phyloP scores from a whole-genome alignment of 2,888 invertebrate genomes.

The Pristionchus entomophagus region DNA sequence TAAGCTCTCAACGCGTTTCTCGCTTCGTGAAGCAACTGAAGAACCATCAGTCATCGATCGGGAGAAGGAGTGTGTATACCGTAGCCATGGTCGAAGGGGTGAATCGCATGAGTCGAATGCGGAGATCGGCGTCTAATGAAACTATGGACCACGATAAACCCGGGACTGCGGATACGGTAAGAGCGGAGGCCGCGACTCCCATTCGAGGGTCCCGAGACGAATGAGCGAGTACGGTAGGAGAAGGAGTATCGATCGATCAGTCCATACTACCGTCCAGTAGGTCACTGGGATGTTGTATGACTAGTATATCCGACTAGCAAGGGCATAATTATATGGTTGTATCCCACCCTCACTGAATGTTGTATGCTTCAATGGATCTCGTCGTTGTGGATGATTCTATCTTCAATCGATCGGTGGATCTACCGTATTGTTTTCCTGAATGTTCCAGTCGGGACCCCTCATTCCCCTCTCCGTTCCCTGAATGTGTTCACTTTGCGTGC shows the following conservation, averaged over 20 bases:
- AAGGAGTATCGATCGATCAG: conserved; percentile 13
- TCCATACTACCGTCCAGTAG: neutral
- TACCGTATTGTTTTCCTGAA: neutral
- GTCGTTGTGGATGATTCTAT: neutral
- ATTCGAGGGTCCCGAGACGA: neutral
- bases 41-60: neutral
- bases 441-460: neutral
- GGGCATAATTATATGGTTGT: neutral
- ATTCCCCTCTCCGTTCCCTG: neutral
- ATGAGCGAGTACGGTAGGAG: neutral
- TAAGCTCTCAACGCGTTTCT: neutral
- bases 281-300: neutral
- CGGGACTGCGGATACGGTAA: conserved; percentile 33
- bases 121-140: neutral
- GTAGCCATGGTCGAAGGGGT: conserved; percentile 8
- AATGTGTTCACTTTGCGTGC: conserved; percentile 33
- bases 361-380: neutral
- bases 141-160: conserved; percentile 7
- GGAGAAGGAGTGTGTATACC: neutral
- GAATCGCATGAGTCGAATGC: conserved; percentile 32
- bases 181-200: conserved; percentile 15
- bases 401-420: neutral
- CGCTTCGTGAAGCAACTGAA: neutral
- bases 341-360: neutral
- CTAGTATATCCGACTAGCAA: neutral